Evolutionary conservation across 2,797 vertebrate species (phyloP).

Genomic region (Tapera naevia): DNA sequence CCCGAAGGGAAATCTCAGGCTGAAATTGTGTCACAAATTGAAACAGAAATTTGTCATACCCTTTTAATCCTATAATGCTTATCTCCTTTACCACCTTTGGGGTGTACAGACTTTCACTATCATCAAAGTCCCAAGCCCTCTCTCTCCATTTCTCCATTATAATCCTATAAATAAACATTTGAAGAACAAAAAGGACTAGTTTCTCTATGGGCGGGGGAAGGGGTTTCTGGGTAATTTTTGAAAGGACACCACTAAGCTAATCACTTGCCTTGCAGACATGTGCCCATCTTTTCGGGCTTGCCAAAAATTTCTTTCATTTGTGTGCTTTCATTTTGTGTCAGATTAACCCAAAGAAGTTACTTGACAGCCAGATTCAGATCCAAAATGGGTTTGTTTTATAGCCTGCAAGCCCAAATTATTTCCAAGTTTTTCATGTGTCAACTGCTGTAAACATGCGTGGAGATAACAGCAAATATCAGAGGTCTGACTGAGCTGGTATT

Average conservation of each 20-base stretch:
- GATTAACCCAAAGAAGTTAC: neutral
- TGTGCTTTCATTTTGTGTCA: constrained; percentile 52
- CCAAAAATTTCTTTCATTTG: neutral
- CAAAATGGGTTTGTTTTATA: constrained; percentile 23
- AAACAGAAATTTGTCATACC: constrained; percentile 22
- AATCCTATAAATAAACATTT: constrained; percentile 57
- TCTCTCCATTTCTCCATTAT: constrained; percentile 23
- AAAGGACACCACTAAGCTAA: constrained; percentile 25
- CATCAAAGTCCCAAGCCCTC: constrained; percentile 52
- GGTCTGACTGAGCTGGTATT: constrained; percentile 1
- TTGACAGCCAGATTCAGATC: constrained; percentile 34
- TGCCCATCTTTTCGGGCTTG: constrained; percentile 9
- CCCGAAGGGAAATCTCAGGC: constrained; percentile 7
- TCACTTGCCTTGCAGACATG: neutral
- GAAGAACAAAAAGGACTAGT: constrained; percentile 51
- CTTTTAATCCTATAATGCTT: constrained; percentile 61
- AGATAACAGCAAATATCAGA: constrained; percentile 35
- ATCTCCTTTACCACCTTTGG: constrained; percentile 49
- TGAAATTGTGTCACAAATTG: constrained; percentile 3
- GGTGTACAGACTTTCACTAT: constrained; percentile 37
- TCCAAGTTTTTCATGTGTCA: constrained; percentile 39
- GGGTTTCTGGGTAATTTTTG: neutral
- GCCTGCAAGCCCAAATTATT: constrained; percentile 41
- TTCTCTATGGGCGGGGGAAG: neutral
- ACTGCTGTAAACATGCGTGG: neutral